Base-by-base conservation (phyloP, 2,888 invertebrate species). In the Nephrotoma guestfalica region DNA sequence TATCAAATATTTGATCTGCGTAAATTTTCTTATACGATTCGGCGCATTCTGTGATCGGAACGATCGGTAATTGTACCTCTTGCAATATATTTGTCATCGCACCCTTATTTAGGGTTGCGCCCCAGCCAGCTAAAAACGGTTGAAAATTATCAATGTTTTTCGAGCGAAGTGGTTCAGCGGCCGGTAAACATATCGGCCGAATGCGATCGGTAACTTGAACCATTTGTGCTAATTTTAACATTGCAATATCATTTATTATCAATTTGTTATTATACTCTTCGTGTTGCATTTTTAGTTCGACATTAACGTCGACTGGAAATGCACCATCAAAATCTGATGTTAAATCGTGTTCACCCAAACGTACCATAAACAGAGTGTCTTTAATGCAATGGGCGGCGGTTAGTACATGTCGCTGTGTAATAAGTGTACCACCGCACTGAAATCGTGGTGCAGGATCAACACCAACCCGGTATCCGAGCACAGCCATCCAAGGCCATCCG, bases 41-140 rank as follows among this genome's bases (percentile, higher is more conserved):
- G 87, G 90, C 89, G 86, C 91, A 92, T 43, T 87, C 88, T 47
- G 88, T 94, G 0, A 89, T 89, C n/a, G 89, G 88, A 0, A 91
- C 88, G 40, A 92, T 89, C 1, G 92, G 92, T 86, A 92, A 89
- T 87, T 91, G 91, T 2, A 93, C 92, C 86, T 92, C 92, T 88
- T 93, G 93, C 43, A 94, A 89, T 41, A 91, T 89, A 87, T 89
- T 89, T 0, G 92, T 90, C 2, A 89, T 89, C 85, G 89, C 88
- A 2, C 91, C 91, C 86, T 90, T 90, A 88, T 90, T 90, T 86
- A 92, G 91, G 0, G 94, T 91, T 7, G 96, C 93, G 13, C 97
- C 97, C 97, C 97, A 97, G 30, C 97, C 97, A 41, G 96, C 96
- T 4, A 97, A 93, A 89, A 95, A 94, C 0, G 96, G 96, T 88